These are phyloP conservation scores for Acleris cristana DNA, from an alignment of 2,888 invertebrate species.

Conservation along the genomic window DNA sequence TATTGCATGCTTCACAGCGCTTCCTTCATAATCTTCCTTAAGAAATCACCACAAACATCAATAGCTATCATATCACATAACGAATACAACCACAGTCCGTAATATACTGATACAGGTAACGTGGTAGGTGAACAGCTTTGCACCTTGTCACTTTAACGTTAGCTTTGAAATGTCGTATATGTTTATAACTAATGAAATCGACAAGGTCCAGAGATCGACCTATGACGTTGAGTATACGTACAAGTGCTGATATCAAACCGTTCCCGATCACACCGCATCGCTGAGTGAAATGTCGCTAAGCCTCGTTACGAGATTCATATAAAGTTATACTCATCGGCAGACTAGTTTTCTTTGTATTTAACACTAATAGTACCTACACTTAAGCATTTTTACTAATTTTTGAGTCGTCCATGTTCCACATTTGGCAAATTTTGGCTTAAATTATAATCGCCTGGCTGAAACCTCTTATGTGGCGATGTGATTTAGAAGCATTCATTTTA, in stretches of 20 bases:
- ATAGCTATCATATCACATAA: constrained; percentile 36
- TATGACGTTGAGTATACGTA: no score
- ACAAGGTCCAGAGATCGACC: no score
- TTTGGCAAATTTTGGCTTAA: constrained; percentile 82
- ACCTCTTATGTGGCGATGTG: constrained; percentile 27
- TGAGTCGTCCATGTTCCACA: constrained; percentile 58
- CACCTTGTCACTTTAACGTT: no score
- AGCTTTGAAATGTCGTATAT: no score
- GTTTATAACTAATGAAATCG: no score
- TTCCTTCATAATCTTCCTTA: neutral
- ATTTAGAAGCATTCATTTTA: constrained; percentile 33
- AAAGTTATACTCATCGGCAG: constrained; percentile 38
- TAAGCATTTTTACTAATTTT: constrained; percentile 58
- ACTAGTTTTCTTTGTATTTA: constrained; percentile 54
- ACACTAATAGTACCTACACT: constrained; percentile 56
- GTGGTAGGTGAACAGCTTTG: no score
- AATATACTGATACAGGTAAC: constrained; percentile 8
- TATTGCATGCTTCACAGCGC: constrained; percentile 18
- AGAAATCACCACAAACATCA: constrained; percentile 22
- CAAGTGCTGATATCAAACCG: neutral
- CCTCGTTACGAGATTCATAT: constrained; percentile 17
- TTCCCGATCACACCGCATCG: neutral
- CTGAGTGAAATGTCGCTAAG: constrained; percentile 19
- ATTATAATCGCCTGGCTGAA: constrained; percentile 59
- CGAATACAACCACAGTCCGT: constrained; percentile 34